Evolutionary conservation across 2,113 vertebrate species (phyloP), one percentile per base, ranked within the genome.

Genomic region (Eulemur rufifrons): DNA sequence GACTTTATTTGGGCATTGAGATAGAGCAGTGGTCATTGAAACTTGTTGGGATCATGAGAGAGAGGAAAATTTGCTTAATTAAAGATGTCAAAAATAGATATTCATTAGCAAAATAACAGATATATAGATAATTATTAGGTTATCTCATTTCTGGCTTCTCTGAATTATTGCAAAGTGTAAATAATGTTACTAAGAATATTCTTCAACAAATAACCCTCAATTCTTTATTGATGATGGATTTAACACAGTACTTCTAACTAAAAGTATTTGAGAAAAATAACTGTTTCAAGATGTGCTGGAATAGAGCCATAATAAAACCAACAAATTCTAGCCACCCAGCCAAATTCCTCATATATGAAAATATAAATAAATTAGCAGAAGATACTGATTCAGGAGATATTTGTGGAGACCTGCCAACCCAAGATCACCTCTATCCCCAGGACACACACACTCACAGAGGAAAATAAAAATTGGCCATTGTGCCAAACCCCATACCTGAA

Each of bases 151-250:
- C 77, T 95, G 61, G 14, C 64, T 94, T 91, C 87, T 94, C 50
- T 73, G 90, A 88, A 78, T 95, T 97, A 97, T 81, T 87, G n/a
- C 61, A 50, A 89, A 85, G 34, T 92, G 77, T 95, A 90, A 98
- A 95, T 96, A 94, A 95, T 88, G 68, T 89, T 95, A 74, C 92
- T 82, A 94, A 96, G 91, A 95, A 84, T 96, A 81, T 91, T 86
- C 89, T 50, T n/a, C 54, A 96, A 76, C 85, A 90, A 97, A 92
- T 95, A 96, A 77, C 47, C 25, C 52, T 73, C 83, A 76, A 13
- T 76, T 56, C 69, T 94, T 88, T 91, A 83, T 71, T 27, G 21
- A 93, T 81, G 86, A 84, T 94, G 54, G 52, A 89, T 80, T 95
- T 92, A 76, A 93, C 78, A 76, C 12, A 61, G 56, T 56, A 74